Evolutionary conservation across 2,797 vertebrate genomes (phyloP).

Genomic region (Fistularia commersonii): DNA sequence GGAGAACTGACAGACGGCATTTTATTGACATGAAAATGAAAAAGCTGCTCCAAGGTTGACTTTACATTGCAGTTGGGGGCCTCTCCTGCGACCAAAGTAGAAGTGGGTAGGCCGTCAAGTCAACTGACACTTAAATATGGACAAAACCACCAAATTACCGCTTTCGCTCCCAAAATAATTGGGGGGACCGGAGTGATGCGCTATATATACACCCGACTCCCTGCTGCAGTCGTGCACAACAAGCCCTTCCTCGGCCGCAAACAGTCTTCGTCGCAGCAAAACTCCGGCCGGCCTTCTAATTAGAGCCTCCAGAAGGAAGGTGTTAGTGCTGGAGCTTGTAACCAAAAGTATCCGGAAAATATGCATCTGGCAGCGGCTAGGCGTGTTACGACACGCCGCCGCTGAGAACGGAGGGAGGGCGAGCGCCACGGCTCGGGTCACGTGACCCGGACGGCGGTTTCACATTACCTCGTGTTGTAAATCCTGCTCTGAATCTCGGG

Average conservation of each 20-base stretch:
- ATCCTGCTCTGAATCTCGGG: no score
- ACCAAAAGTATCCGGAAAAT: constrained; percentile 65
- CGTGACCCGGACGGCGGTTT: no score
- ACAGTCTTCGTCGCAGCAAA: constrained; percentile 40
- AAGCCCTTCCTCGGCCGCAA: constrained; percentile 66
- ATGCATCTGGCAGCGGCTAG: constrained; percentile 57
- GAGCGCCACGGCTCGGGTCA: no score
- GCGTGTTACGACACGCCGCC: constrained; percentile 35
- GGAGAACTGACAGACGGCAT: no score
- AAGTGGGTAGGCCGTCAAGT: constrained; percentile 21
- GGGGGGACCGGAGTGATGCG: no score
- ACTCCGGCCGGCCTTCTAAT: constrained; percentile 58
- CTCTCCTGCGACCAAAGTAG: constrained; percentile 8
- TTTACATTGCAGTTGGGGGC: constrained; percentile 14
- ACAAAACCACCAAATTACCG: constrained; percentile 59
- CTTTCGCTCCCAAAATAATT: constrained; percentile 59
- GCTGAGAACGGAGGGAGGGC: constrained; percentile 18
- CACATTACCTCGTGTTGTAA: no score
- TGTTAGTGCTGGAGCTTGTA: constrained; percentile 68
- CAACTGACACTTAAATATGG: constrained; percentile 35
- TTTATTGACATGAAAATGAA: no score
- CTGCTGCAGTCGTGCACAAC: constrained; percentile 36
- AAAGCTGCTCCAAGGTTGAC: no score
- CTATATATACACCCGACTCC: constrained; percentile 35
- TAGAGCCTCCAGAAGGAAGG: constrained; percentile 64